phyloP scores from a whole-genome alignment of 2,888 invertebrate genomes.

The Strigamia crassipes region DNA sequence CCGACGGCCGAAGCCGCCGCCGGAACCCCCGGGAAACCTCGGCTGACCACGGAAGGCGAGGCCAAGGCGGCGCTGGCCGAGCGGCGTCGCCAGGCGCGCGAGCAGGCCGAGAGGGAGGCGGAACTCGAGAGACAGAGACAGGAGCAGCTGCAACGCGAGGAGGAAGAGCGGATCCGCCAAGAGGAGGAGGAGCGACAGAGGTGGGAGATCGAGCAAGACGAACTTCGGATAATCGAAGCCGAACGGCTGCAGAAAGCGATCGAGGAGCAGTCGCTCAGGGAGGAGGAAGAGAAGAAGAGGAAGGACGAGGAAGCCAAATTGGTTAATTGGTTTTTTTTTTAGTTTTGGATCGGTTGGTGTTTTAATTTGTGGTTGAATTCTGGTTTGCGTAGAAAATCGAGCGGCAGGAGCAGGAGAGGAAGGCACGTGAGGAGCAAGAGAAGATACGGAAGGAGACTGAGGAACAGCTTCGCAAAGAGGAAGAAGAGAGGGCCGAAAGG shows the following conservation, averaged over 20 bases:
- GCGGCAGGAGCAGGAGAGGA: constrained; percentile 49
- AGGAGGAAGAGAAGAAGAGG: constrained; percentile 69
- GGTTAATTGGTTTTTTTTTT: constrained; percentile 31
- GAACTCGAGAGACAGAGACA: constrained; percentile 75
- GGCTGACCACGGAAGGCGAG: constrained; percentile 87
- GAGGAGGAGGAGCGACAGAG: constrained; percentile 84
- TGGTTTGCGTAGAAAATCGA: constrained; percentile 43
- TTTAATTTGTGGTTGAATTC: background rate
- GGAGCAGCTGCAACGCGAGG: constrained; percentile 66
- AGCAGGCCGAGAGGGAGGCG: constrained; percentile 88
- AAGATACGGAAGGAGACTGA: constrained; percentile 78
- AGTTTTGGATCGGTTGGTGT: background rate
- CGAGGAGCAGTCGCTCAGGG: constrained; percentile 67
- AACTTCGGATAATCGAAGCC: constrained; percentile 77
- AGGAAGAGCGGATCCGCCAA: constrained; percentile 70
- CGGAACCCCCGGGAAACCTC: constrained; percentile 61
- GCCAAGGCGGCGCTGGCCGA: constrained; percentile 93
- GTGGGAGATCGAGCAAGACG: constrained; percentile 78
- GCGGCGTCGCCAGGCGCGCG: constrained; percentile 80
- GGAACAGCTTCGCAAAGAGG: constrained; percentile 80
- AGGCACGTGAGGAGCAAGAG: constrained; percentile 58
- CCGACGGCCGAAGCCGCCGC: constrained; percentile 47
- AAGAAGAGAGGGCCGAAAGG: constrained; percentile 83
- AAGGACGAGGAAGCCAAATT: constrained; percentile 48
- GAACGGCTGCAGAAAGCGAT: constrained; percentile 83